Evolutionary conservation across 2,113 vertebrate genomes (phyloP), one percentile per base, ranked within the genome.

Genomic region (Cnemophilus loriae): DNA sequence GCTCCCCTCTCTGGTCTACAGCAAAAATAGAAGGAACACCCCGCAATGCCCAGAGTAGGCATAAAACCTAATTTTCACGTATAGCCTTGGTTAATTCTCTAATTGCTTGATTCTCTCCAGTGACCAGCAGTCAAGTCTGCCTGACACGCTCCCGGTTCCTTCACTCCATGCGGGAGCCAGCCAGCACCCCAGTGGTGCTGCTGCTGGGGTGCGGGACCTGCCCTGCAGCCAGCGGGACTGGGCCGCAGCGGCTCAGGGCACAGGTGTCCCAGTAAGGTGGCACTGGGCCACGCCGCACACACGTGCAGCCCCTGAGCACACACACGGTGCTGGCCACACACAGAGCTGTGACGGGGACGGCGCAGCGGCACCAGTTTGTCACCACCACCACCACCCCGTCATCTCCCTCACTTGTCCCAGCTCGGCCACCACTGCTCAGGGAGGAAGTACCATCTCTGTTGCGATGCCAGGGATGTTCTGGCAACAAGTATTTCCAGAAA

Each of bases 341-440:
- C 71, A 16, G 67, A 80, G 90, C 57, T 0, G 0, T 5, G 30
- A 42, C 1, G 1, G 49, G 19, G n/a, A 69, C 0, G 0, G 57
- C 2, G 1, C 6, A 0, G 26, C 0, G 4, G 69, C 78, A 87
- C 65, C 3, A 0, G 4, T 33, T 83, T 49, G 85, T 79, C 92
- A 88, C 42, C 23, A 16, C 39, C 23, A 16, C 39, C 39, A 41
- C 10, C 73, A n/a, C 5, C 23, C 30, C 0, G 1, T 55, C 69
- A 63, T 10, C 32, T 41, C 53, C 87, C 26, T 49, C 6, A 0
- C 59, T 94, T 8, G 2, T 65, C 56, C 28, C 1, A 0, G 53
- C 67, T 53, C 2, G 0, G 63, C 55, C 42, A 42, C 71, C 8
- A 3, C 80, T 22, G 81, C 89, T 57, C 1, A 2, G 33, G 70